These are phyloP conservation scores for Apodemia hepburni DNA, from an alignment of 2,888 invertebrate species.

Conservation along the genomic window DNA sequence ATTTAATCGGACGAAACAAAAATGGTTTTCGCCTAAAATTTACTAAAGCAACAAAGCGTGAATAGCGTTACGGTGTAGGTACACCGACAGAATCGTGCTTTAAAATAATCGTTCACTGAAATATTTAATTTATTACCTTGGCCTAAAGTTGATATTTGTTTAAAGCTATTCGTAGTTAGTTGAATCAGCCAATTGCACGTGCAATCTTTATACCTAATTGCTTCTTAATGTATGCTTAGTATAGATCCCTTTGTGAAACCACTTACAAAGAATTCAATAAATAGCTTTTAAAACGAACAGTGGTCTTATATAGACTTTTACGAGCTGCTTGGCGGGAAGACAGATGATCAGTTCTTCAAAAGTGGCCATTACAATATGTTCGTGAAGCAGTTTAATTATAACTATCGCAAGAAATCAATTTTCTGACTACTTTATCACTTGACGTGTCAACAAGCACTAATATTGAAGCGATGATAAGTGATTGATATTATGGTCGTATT, in stretches of 20 bases:
- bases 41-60: conserved; percentile 31
- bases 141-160: not conserved
- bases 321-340: too few species aligned
- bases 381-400: too few species aligned
- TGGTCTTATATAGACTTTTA: too few species aligned
- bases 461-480: too few species aligned
- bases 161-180: not conserved
- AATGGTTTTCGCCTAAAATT: conserved; percentile 24
- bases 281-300: not conserved
- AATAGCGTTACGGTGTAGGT: conserved; percentile 31
- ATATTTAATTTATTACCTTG: not conserved
- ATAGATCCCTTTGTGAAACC: conserved; percentile 4
- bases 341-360: too few species aligned
- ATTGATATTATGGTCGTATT: too few species aligned
- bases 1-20: conserved; percentile 7
- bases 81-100: conserved; percentile 15
- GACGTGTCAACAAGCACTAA: too few species aligned
- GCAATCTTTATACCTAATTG: conserved; percentile 28
- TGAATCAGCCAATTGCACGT: conserved; percentile 13
- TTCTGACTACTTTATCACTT: too few species aligned
- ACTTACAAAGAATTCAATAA: not conserved
- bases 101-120: not conserved
- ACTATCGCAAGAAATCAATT: too few species aligned
- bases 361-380: too few species aligned
- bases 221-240: conserved; percentile 24